phyloP scores from a whole-genome alignment of 2,113 vertebrate species.

The Phycodurus eques region DNA sequence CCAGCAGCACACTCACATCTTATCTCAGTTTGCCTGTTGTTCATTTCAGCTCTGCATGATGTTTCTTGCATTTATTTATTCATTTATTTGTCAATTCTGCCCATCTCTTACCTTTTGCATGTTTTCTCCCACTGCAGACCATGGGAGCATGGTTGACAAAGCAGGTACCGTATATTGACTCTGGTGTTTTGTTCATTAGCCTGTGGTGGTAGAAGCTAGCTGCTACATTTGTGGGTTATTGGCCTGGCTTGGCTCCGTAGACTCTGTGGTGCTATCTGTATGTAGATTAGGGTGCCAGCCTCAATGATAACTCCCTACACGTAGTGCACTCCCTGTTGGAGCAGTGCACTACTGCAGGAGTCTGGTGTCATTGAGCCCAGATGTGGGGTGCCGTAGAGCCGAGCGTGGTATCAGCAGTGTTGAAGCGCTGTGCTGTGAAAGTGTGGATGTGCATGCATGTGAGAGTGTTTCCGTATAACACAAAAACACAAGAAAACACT shows the following conservation, averaged over 20 bases:
- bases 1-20: slow-evolving; percentile 55
- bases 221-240: slow-evolving; percentile 66
- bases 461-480: slow-evolving; percentile 38
- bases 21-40: slow-evolving; percentile 62
- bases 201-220: slow-evolving; percentile 73
- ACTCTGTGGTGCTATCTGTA: slow-evolving; percentile 72
- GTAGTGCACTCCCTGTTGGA: slow-evolving; percentile 42
- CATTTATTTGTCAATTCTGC: slow-evolving; percentile 33
- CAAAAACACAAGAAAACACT: slow-evolving; percentile 29
- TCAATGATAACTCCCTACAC: slow-evolving; percentile 63
- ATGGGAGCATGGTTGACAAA: slow-evolving; percentile 80
- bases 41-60: slow-evolving; percentile 70
- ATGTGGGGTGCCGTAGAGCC: slow-evolving; percentile 59
- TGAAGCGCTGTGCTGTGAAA: slow-evolving; percentile 61
- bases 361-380: slow-evolving; percentile 64
- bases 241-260: slow-evolving; percentile 72
- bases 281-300: slow-evolving; percentile 56
- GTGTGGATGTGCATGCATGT: slow-evolving; percentile 60
- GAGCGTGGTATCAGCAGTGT: slow-evolving; percentile 56
- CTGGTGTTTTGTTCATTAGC: slow-evolving; percentile 72
- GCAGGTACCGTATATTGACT: slow-evolving; percentile 80
- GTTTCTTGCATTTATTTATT: slow-evolving; percentile 63
- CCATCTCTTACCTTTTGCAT: slow-evolving; percentile 73
- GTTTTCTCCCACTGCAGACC: slow-evolving; percentile 81
- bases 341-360: slow-evolving; percentile 49